Evolutionary conservation across 1,140 invertebrate species (phyloP).

Genomic region (Rhopalosiphum padi): DNA sequence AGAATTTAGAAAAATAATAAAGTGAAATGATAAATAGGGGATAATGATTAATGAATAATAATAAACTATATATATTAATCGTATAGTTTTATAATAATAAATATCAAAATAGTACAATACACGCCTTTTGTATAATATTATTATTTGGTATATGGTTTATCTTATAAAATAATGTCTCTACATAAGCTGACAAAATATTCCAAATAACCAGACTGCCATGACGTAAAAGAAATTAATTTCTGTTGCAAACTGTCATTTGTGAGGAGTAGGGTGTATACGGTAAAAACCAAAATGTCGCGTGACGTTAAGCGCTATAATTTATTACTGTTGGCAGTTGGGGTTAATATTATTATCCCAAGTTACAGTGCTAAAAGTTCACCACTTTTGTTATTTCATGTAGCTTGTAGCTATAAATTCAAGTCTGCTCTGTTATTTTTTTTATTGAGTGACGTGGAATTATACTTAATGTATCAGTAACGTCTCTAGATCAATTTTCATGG

Average conservation of each 20-base stretch:
- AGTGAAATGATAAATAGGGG: background rate
- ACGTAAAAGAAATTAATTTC: conserved; percentile 36
- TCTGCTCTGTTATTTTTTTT: background rate
- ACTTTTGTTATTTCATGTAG: conserved; percentile 18
- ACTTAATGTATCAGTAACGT: background rate
- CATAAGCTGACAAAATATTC: background rate
- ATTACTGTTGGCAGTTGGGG: conserved; percentile 38
- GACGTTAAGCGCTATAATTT: conserved; percentile 40
- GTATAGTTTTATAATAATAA: background rate
- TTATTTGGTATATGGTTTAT: background rate
- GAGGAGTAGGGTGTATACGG: background rate
- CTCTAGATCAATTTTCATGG: background rate
- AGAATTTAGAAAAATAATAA: conserved; percentile 2
- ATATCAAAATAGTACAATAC: background rate
- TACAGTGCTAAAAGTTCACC: conserved; percentile 41
- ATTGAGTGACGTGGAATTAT: background rate
- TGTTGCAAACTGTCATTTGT: conserved; percentile 16
- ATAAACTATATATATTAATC: background rate
- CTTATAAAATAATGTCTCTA: conserved; percentile 15
- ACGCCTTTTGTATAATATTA: background rate
- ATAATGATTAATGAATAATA: background rate
- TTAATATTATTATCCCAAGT: conserved; percentile 47
- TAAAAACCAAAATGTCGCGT: conserved; percentile 51
- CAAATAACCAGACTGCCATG: background rate
- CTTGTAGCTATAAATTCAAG: background rate